Percentiles rank a stretch among this genome's conserved stretches.
phyloP scores from a whole-genome alignment of 2,113 vertebrate genomes.

The Neogale vison region DNA sequence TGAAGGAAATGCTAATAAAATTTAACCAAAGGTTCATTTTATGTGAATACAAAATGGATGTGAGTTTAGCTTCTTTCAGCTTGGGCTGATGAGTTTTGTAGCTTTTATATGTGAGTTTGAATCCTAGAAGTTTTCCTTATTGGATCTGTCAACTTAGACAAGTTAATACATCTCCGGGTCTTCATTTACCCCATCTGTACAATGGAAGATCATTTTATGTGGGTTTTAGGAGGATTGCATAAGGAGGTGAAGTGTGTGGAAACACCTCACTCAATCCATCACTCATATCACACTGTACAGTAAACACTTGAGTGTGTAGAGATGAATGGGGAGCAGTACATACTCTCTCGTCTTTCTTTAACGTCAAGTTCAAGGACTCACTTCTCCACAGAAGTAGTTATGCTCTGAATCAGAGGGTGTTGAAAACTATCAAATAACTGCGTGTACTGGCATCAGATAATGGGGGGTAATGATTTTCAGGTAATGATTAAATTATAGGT shows the following conservation, averaged over 20 bases:
- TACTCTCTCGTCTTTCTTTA: not conserved
- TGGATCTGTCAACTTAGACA: not conserved
- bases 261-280: not conserved
- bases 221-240: not conserved
- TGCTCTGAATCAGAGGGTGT: not conserved
- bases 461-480: not conserved
- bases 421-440: not conserved
- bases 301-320: not conserved
- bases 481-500: not conserved
- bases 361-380: not conserved
- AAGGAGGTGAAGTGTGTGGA: not conserved
- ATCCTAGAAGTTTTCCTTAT: not conserved
- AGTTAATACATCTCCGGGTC: not conserved
- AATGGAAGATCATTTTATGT: not conserved
- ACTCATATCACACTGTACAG: not conserved
- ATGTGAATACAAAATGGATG: constrained; percentile 41
- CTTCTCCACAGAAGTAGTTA: not conserved
- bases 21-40: constrained; percentile 50
- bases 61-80: not conserved
- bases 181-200: not conserved
- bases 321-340: not conserved
- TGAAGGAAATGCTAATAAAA: constrained; percentile 60
- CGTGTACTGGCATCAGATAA: not conserved
- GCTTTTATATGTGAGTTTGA: not conserved
- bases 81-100: not conserved